Conservation (phyloP, 2,888 invertebrate genomes). For the Prenolepis imparis region DNA sequence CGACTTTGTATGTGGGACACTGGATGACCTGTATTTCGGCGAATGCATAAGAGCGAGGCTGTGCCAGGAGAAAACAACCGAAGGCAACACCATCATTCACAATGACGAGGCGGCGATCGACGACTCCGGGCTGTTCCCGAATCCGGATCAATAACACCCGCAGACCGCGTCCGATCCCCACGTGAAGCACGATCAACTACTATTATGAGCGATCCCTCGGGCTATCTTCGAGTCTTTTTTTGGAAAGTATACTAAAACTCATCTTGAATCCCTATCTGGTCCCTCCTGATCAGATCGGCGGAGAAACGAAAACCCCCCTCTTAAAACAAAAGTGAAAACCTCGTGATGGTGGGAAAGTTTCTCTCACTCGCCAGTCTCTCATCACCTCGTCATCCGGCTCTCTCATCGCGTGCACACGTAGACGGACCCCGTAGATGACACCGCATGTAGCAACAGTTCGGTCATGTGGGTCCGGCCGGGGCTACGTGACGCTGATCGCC, state of each 20-base stretch:
- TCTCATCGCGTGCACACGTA: constrained; percentile 81
- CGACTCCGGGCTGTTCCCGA: neutral
- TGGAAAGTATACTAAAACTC: constrained; percentile 21
- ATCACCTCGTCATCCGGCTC: constrained; percentile 71
- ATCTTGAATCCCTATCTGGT: neutral
- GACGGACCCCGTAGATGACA: constrained; percentile 84
- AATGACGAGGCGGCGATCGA: constrained; percentile 3
- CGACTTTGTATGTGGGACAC: constrained; percentile 68
- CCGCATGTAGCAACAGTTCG: constrained; percentile 82
- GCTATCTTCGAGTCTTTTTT: neutral
- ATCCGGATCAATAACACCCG: neutral
- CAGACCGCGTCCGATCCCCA: neutral
- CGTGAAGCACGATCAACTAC: neutral
- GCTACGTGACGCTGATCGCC: constrained; percentile 87
- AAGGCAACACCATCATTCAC: constrained; percentile 12
- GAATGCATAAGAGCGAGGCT: constrained; percentile 60
- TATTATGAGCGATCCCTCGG: neutral
- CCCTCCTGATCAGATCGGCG: neutral
- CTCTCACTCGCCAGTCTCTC: neutral
- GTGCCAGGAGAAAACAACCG: constrained; percentile 29
- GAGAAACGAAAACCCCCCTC: neutral
- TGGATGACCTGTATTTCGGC: constrained; percentile 49
- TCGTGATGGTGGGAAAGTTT: neutral
- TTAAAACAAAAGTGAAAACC: neutral
- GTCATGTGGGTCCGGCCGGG: constrained; percentile 85